A percentile compares a stretch with the other conserved stretches of the same genome.
Conservation (phyloP, 1,140 invertebrate species). For the Armadillidium nasatum region DNA sequence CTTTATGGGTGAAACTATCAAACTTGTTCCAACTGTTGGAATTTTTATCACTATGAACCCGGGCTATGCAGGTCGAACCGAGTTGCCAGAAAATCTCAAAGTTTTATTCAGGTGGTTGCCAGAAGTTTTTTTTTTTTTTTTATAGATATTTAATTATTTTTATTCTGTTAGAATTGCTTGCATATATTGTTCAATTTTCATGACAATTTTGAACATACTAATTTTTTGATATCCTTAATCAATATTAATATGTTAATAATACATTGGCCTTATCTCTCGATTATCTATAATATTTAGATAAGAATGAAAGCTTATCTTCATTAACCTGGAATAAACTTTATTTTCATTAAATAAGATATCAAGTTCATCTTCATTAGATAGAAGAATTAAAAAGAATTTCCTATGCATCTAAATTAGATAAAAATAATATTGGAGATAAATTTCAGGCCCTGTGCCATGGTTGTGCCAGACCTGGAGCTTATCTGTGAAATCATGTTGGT, state of each 20-base stretch:
- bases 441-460: slow-evolving; percentile 90
- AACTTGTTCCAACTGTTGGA: slow-evolving; percentile 75
- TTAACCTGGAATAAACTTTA: no score
- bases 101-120: slow-evolving; percentile 73
- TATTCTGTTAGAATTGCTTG: neutral
- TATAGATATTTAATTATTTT: no score
- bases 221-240: no score
- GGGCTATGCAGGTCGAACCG: slow-evolving; percentile 89
- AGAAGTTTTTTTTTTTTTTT: slow-evolving; percentile 7
- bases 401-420: neutral
- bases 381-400: no score
- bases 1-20: slow-evolving; percentile 90
- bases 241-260: no score
- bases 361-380: no score
- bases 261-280: no score
- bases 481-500: slow-evolving; percentile 99
- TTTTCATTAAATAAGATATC: no score
- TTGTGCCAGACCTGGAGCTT: slow-evolving; percentile 93
- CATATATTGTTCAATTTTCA: neutral
- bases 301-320: no score
- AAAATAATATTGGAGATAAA: no score
- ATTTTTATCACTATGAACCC: slow-evolving; percentile 99
- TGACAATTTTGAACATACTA: no score
- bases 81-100: slow-evolving; percentile 81
- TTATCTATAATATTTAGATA: no score